Base-by-base conservation (phyloP, 2,888 invertebrate genomes). In the Odontothrips loti region DNA sequence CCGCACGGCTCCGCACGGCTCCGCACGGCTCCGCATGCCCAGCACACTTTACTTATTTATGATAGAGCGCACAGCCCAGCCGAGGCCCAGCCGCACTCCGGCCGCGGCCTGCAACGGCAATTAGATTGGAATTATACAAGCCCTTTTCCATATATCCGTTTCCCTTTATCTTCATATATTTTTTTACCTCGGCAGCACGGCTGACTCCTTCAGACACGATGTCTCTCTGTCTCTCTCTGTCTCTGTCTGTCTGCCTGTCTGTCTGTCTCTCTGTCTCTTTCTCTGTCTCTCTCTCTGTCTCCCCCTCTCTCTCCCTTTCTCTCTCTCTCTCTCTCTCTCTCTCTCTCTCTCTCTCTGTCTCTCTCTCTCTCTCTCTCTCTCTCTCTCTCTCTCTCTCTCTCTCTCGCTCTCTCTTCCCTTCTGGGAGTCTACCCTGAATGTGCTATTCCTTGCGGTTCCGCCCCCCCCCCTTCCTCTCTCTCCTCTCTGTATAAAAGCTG, bases 21-120 rank as follows among this genome's bases (percentile, higher is more conserved):
- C 51, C 1, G 51, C 51, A 51, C 4, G 8, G 15, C 51, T 1
- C 15, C 51, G 20, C 51, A 17, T n/a, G n/a, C n/a, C 58, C 58
- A n/a, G 68, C 68, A 75, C 68, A 75, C 68, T 75, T 75, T 75
- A 75, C 68, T 75, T 75, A 75, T 75, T 75, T 75, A 75, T 75
- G 68, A 75, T 75, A 75, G 68, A 75, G 68, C 68, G 23, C 23
- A 10, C 34, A 43, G 34, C 51, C 51, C 15, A 3, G 68, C 68
- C 23, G 68, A 4, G 4, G 6, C 63, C 17, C 20, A 20, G 10
- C 68, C 23, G 68, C 68, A 23, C 58, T 15, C 51, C 51, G n/a
- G 63, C 63, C 63, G 9, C 63, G 63, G n/a, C 68, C 23, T 15
- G 51, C 68, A n/a, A 43, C 68, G 23, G 68, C 68, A 75, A 75